Percentiles rank a stretch among this genome's conserved stretches.
Conservation (phyloP, 64 coral and sea anemone species). For the Montipora sp. region DNA sequence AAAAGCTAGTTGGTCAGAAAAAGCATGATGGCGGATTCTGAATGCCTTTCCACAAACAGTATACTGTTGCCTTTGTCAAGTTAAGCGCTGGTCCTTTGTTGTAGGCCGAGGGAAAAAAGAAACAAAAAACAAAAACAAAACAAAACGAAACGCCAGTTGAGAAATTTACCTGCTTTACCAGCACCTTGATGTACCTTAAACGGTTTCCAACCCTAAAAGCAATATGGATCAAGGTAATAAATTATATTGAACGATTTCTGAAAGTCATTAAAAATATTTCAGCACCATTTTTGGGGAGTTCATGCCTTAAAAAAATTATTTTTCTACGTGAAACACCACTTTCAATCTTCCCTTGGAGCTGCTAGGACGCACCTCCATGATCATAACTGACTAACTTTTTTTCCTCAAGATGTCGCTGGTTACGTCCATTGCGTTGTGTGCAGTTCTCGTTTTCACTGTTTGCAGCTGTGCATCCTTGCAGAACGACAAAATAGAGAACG, state of each 20-base stretch:
- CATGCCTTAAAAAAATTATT: neutral
- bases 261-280: conserved; percentile 17
- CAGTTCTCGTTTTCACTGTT: neutral
- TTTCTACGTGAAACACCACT: neutral
- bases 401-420: neutral
- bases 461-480: conserved; percentile 1
- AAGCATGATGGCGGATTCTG: no score
- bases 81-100: no score
- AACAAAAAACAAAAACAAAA: no score
- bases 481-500: no score
- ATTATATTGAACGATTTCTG: neutral
- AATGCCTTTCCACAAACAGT: no score
- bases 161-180: no score
- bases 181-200: no score
- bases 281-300: neutral
- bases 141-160: no score
- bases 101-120: no score
- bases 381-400: neutral
- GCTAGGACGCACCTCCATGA: neutral
- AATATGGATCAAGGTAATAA: neutral
- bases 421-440: neutral
- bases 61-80: no score
- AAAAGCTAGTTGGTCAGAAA: no score
- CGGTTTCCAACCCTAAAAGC: neutral
- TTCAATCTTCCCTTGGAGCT: neutral